These are phyloP conservation scores for Poecile atricapillus DNA, from an alignment of 2,113 vertebrate genomes.

Conservation along the genomic window DNA sequence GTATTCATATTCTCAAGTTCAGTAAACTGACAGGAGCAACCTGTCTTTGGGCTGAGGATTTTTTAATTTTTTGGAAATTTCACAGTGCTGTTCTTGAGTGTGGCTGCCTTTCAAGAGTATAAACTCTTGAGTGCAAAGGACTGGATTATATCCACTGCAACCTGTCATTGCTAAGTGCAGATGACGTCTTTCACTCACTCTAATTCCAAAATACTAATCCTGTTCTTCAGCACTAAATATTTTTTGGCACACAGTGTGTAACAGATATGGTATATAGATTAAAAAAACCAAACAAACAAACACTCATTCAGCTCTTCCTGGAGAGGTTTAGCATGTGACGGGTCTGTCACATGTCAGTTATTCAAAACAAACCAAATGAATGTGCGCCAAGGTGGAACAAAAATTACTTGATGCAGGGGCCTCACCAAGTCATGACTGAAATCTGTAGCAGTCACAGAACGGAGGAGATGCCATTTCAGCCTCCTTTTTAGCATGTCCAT, in stretches of 20 bases:
- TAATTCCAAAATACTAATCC: neutral
- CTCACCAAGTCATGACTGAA: neutral
- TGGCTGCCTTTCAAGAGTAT: neutral
- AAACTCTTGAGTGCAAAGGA: neutral
- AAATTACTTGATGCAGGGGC: neutral
- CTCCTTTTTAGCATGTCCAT: neutral
- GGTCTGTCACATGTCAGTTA: neutral
- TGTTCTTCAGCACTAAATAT: neutral
- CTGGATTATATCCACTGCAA: neutral
- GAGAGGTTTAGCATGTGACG: neutral
- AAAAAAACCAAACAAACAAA: neutral
- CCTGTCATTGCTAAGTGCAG: neutral
- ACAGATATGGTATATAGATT: neutral
- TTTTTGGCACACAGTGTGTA: neutral
- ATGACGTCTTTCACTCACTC: neutral
- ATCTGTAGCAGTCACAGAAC: accelerated
- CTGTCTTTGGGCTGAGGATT: neutral
- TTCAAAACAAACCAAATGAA: neutral
- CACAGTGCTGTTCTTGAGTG: neutral
- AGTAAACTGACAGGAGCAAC: neutral
- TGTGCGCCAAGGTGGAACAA: neutral
- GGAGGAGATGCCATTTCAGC: neutral
- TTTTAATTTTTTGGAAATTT: neutral
- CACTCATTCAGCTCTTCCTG: neutral
- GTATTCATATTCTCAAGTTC: neutral